Evolutionary conservation across 35 echinoderm and acorn worm genomes (phyloP).

Genomic region (Amphiura filiformis): DNA sequence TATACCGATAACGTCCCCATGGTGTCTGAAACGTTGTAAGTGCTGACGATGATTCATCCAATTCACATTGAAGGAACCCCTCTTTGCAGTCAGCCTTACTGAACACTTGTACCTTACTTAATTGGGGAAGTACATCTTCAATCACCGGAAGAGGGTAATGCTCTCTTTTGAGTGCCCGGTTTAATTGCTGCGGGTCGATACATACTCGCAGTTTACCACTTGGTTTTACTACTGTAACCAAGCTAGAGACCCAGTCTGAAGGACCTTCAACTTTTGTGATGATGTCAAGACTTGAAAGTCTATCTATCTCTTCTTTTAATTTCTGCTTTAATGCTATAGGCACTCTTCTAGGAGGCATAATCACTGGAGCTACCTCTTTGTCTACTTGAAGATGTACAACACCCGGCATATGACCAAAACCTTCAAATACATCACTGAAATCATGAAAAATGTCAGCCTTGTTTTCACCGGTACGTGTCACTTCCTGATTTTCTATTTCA

Average conservation of each 20-base stretch:
- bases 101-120: slow-evolving; percentile 41
- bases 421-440: slow-evolving; percentile 28
- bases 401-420: slow-evolving; percentile 27
- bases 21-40: slow-evolving; percentile 39
- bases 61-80: slow-evolving; percentile 6
- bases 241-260: slow-evolving; percentile 53
- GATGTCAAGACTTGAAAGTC: slow-evolving; percentile 36
- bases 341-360: slow-evolving; percentile 40
- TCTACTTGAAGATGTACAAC: slow-evolving; percentile 4
- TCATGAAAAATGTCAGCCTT: neutral
- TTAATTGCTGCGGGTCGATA: slow-evolving; percentile 53
- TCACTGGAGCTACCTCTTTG: slow-evolving; percentile 12
- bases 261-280: slow-evolving; percentile 66
- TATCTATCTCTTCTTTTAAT: slow-evolving; percentile 53
- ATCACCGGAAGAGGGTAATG: slow-evolving; percentile 48
- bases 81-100: slow-evolving; percentile 53
- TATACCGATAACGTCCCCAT: slow-evolving; percentile 9
- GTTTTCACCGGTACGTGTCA: slow-evolving; percentile 23
- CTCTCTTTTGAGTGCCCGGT: slow-evolving; percentile 38
- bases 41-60: slow-evolving; percentile 20
- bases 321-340: slow-evolving; percentile 43
- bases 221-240: slow-evolving; percentile 29
- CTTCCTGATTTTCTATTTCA: neutral
- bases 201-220: slow-evolving; percentile 30
- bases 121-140: slow-evolving; percentile 52